These are phyloP conservation scores for Hyppa rectilinea DNA, from an alignment of 2,888 invertebrate species.

Conservation along the genomic window DNA sequence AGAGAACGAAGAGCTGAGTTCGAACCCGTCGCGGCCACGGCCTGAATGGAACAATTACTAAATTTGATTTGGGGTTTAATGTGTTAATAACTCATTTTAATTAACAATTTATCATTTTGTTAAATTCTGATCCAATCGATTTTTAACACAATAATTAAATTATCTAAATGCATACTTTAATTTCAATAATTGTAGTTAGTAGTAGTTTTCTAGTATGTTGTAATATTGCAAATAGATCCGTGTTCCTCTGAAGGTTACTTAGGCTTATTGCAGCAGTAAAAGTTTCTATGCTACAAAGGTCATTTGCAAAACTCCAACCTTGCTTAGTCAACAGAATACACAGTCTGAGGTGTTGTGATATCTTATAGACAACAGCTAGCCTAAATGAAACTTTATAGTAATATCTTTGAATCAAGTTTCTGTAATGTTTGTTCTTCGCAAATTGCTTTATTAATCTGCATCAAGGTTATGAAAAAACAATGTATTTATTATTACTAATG, in stretches of 20 bases:
- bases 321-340: constrained; percentile 25
- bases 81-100: too few relatives aligned
- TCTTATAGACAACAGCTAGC: neutral
- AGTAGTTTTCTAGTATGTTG: constrained; percentile 4
- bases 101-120: neutral
- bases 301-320: constrained; percentile 35
- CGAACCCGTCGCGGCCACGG: too few relatives aligned
- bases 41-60: too few relatives aligned
- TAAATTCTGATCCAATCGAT: neutral
- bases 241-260: constrained; percentile 31
- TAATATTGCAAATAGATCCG: constrained; percentile 30
- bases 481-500: neutral
- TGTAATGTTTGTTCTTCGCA: neutral
- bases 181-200: neutral
- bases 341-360: neutral
- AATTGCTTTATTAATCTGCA: constrained; percentile 6
- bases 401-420: neutral
- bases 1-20: too few relatives aligned
- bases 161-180: neutral
- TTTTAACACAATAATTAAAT: neutral
- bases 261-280: constrained; percentile 19
- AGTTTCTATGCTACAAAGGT: constrained; percentile 48
- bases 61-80: too few relatives aligned
- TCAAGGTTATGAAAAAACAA: neutral
- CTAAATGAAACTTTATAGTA: neutral